Evolutionary conservation across 2,113 vertebrate genomes (phyloP).

Genomic region (Excalfactoria chinensis): DNA sequence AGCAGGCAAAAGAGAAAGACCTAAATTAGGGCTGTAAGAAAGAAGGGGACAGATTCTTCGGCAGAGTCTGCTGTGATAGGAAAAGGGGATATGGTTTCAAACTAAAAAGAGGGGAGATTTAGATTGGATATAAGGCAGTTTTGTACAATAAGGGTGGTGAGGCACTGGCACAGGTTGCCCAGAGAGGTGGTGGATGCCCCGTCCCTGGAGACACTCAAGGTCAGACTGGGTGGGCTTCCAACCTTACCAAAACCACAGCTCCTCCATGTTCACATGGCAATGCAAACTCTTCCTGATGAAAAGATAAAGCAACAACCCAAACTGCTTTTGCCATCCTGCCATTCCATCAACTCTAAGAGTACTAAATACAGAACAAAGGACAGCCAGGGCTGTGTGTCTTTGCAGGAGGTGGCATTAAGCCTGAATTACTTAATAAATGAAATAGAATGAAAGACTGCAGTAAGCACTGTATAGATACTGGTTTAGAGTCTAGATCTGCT

Average conservation of each 20-base stretch:
- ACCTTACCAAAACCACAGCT: accelerated
- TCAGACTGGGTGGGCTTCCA: neutral
- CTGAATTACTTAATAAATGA: neutral
- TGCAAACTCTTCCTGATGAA: neutral
- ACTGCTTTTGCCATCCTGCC: neutral
- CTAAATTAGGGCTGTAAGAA: too few species aligned
- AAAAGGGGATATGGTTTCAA: too few species aligned
- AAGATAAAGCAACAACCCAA: neutral
- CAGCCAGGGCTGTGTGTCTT: neutral
- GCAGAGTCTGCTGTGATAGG: too few species aligned
- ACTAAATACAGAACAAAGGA: neutral
- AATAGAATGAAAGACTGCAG: neutral
- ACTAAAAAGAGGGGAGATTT: too few species aligned
- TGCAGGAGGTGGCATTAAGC: neutral
- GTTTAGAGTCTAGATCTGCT: neutral
- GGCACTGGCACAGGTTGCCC: too few species aligned
- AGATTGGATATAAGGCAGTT: too few species aligned
- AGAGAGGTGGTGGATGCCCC: too few species aligned
- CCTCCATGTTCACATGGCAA: neutral
- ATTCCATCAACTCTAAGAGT: neutral
- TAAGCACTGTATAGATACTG: neutral
- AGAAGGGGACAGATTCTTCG: too few species aligned
- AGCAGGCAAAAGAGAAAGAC: neutral
- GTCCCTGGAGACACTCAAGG: too few species aligned
- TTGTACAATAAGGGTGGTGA: too few species aligned